Conservation (phyloP, 2,797 vertebrate species). For the Manis pentadactyla region DNA sequence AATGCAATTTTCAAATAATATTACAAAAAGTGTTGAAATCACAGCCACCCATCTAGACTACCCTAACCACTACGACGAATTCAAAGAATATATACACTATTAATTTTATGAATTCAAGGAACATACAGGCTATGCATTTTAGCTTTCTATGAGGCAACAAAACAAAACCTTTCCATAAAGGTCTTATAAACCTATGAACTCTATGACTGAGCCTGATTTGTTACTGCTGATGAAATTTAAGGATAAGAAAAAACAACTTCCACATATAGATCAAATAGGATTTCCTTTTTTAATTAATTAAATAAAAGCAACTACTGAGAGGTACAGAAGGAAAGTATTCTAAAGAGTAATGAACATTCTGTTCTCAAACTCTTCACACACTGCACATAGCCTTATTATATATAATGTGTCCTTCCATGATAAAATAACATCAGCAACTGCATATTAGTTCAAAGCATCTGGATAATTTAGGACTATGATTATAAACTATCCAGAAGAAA, state of each 20-base stretch:
- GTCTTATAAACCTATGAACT: constrained; percentile 30
- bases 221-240: constrained; percentile 20
- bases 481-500: constrained; percentile 62
- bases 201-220: neutral
- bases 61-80: neutral
- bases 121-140: neutral
- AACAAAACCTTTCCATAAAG: neutral
- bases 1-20: constrained; percentile 33
- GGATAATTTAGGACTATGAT: constrained; percentile 67
- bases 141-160: neutral
- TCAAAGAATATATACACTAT: no score
- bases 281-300: neutral
- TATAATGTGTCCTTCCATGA: neutral
- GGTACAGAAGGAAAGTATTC: neutral
- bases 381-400: neutral
- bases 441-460: constrained; percentile 48
- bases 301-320: neutral
- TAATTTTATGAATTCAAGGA: neutral
- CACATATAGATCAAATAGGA: neutral
- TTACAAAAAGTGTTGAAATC: neutral
- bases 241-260: constrained; percentile 20
- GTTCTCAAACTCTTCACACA: constrained; percentile 22
- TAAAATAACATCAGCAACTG: constrained; percentile 64
- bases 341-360: neutral
- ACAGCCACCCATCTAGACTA: neutral